Evolutionary conservation across 2,888 invertebrate species (phyloP), one percentile per base, ranked within the genome.

Genomic region (Archaeoteleia sp.): DNA sequence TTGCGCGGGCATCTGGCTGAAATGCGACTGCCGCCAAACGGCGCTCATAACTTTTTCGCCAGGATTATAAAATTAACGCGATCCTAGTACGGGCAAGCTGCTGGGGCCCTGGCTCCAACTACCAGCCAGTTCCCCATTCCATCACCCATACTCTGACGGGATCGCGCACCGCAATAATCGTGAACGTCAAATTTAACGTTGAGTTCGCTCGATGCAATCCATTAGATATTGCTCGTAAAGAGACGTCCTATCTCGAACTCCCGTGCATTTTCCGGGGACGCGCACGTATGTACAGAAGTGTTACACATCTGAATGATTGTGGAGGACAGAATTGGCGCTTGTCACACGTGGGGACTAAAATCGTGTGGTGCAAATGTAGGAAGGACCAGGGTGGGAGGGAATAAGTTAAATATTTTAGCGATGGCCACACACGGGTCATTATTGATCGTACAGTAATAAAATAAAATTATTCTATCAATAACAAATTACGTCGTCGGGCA

Each of bases 171-270:
- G 79, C 82, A 84, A 84, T 84, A 85, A 84, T 85, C 84, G 83
- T 85, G 82, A 83, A 85, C 81, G 83, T 83, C 79, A 82, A 85
- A 84, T 83, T 85, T 84, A 84, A 85, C 81, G 82, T 77, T 74
- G 75, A 78, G 76, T 74, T 77, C 76, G 74, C 69, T 71, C 77
- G 74, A 82, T 82, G 81, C 84, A 83, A 84, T 85, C 84, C 84
- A 84, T 85, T 85, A 84, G 83, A 83, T 84, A 84, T 84, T 78
- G 84, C 82, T 84, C 84, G 80, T 85, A 82, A 85, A 85, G 80
- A 83, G 78, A 72, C 75, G 74, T 76, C 77, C 80, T 82, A 84
- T 83, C 83, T 82, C 79, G 48, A 43, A 8, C 14, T 14, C 20
- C 27, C 10, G 13, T 62, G 65, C 57, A 62, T 63, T 60, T 49